Conservation (phyloP, 2,888 invertebrate genomes). For the Hypselothyrea guttata region DNA sequence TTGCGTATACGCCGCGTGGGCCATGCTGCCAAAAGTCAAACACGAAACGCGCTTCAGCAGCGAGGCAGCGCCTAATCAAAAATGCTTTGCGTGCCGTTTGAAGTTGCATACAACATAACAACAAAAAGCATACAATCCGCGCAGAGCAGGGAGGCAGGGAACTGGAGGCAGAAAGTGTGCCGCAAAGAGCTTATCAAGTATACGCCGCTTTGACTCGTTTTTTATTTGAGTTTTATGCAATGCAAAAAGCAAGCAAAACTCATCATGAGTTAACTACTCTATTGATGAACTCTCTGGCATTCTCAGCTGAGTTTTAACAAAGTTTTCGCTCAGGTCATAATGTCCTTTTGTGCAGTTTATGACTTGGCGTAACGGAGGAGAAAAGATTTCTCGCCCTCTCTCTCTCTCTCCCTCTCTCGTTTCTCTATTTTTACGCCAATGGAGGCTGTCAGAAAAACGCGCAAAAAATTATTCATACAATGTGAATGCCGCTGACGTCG, state of each 20-base stretch:
- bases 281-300: conserved; percentile 34
- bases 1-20: conserved; percentile 68
- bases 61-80: conserved; percentile 65
- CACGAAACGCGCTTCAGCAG: conserved; percentile 33
- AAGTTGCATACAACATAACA: conserved; percentile 45
- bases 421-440: conserved; percentile 11
- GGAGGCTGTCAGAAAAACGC: conserved; percentile 62
- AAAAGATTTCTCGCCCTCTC: conserved; percentile 28
- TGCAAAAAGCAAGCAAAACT: conserved; percentile 29
- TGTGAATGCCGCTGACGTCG: conserved; percentile 42
- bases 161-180: no score
- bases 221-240: conserved; percentile 65
- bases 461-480: conserved; percentile 71
- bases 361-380: no score
- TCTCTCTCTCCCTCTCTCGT: conserved; percentile 4
- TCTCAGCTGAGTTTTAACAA: conserved; percentile 16
- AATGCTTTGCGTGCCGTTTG: conserved; percentile 72
- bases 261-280: conserved; percentile 27
- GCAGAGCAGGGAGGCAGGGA: conserved; percentile 1
- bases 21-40: conserved; percentile 52
- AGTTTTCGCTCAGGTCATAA: conserved; percentile 15
- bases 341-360: conserved; percentile 17
- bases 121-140: conserved; percentile 1
- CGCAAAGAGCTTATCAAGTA: conserved; percentile 32
- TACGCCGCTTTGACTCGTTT: conserved; percentile 49